phyloP scores from a whole-genome alignment of 2,113 vertebrate genomes.

The Burhinus bistriatus region DNA sequence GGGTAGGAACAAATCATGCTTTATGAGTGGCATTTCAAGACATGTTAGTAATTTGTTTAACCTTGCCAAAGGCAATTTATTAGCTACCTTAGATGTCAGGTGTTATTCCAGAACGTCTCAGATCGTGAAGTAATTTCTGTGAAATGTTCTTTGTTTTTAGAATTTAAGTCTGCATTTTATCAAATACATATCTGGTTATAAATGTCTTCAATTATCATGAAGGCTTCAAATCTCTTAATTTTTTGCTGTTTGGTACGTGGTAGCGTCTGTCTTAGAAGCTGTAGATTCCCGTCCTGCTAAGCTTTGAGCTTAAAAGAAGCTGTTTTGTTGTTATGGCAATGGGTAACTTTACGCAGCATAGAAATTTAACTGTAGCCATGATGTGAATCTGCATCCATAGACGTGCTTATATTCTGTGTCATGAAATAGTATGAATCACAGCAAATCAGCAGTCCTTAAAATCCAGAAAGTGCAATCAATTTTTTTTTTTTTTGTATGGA shows the following conservation, averaged over 20 bases:
- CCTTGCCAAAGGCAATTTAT: background rate
- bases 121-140: background rate
- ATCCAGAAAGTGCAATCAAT: background rate
- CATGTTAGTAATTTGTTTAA: background rate
- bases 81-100: background rate
- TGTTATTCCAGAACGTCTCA: background rate
- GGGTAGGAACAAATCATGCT: background rate
- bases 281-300: background rate
- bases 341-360: background rate
- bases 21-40: background rate
- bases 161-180: background rate
- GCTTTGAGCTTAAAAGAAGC: background rate
- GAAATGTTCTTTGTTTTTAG: background rate
- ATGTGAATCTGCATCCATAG: background rate
- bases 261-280: background rate
- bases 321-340: constrained; percentile 9
- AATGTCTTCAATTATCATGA: background rate
- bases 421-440: background rate
- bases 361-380: background rate
- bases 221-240: background rate
- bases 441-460: background rate
- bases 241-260: background rate
- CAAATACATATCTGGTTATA: background rate
- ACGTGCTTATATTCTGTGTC: background rate
- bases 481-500: background rate